Evolutionary conservation across 2,888 invertebrate species (phyloP).

Genomic region (Agonopterix alstromeriana): DNA sequence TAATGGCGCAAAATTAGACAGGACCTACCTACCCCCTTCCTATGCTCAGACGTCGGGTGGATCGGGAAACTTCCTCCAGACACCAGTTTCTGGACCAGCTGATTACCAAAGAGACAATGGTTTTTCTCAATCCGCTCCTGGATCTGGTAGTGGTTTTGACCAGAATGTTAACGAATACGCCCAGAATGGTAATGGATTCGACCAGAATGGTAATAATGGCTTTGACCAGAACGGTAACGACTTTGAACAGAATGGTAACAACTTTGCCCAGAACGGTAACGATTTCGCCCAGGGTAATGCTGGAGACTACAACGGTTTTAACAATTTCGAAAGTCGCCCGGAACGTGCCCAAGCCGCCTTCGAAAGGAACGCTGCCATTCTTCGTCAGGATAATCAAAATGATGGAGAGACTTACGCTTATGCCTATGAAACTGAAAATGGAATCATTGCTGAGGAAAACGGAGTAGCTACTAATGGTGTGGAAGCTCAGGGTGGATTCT

Average conservation of each 20-base stretch:
- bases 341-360: slow-evolving; percentile 53
- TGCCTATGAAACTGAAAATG: slow-evolving; percentile 65
- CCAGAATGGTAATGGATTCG: slow-evolving; percentile 3
- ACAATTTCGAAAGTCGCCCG: slow-evolving; percentile 24
- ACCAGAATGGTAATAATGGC: not conserved
- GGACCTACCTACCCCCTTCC: slow-evolving; percentile 62
- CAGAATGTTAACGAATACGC: too few relatives aligned
- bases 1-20: slow-evolving; percentile 56
- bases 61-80: slow-evolving; percentile 40
- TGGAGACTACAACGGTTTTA: slow-evolving; percentile 10
- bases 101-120: slow-evolving; percentile 8
- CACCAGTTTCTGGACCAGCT: slow-evolving; percentile 26
- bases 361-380: slow-evolving; percentile 53
- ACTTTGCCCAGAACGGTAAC: not conserved
- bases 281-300: not conserved
- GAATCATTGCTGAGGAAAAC: slow-evolving; percentile 63
- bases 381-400: slow-evolving; percentile 55
- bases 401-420: slow-evolving; percentile 59
- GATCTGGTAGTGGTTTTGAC: slow-evolving; percentile 5
- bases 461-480: slow-evolving; percentile 65
- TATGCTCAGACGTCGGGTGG: slow-evolving; percentile 61
- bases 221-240: not conserved
- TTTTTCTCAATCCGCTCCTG: slow-evolving; percentile 10
- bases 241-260: slow-evolving; percentile 1
- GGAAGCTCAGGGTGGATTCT: slow-evolving; percentile 56